A percentile compares a stretch with the other conserved stretches of the same genome.
phyloP scores from a whole-genome alignment of 1,140 invertebrate genomes.

The Aphidius gifuensis region DNA sequence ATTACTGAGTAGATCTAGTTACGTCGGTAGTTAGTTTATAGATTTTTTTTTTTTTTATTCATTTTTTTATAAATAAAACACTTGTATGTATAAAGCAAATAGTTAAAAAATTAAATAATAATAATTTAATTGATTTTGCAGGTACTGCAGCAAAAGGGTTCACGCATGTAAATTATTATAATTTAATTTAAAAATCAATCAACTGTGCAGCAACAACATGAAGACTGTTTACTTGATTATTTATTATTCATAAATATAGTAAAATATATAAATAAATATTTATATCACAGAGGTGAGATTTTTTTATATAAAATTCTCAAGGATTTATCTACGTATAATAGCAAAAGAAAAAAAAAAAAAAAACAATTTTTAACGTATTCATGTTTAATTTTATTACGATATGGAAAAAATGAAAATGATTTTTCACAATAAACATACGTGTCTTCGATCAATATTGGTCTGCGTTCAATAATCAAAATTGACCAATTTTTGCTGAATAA shows the following conservation, averaged over 20 bases:
- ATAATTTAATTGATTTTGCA: conserved; percentile 41
- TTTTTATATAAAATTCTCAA: conserved; percentile 11
- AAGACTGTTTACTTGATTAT: conserved; percentile 43
- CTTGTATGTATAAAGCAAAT: neutral
- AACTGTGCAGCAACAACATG: conserved; percentile 39
- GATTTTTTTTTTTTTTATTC: neutral
- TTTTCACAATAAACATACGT: neutral
- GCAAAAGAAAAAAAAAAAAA: too few species aligned
- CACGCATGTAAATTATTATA: conserved; percentile 70
- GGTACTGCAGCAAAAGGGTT: conserved; percentile 81
- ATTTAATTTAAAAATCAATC: conserved; percentile 36
- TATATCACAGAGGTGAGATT: conserved; percentile 26
- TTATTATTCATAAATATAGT: conserved; percentile 29
- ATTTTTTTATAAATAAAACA: neutral
- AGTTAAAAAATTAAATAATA: conserved; percentile 10
- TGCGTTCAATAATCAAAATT: conserved; percentile 4
- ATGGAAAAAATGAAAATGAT: too few species aligned
- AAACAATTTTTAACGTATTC: too few species aligned
- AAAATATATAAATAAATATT: conserved; percentile 12
- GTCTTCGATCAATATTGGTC: conserved; percentile 5
- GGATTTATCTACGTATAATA: too few species aligned
- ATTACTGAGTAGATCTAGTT: conserved; percentile 2
- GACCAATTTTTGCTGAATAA: neutral
- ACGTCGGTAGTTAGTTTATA: conserved; percentile 6
- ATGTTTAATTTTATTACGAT: too few species aligned